Evolutionary conservation across 2,888 invertebrate genomes (phyloP), one percentile per base, ranked within the genome.

Genomic region (Ectemnius continuus): DNA sequence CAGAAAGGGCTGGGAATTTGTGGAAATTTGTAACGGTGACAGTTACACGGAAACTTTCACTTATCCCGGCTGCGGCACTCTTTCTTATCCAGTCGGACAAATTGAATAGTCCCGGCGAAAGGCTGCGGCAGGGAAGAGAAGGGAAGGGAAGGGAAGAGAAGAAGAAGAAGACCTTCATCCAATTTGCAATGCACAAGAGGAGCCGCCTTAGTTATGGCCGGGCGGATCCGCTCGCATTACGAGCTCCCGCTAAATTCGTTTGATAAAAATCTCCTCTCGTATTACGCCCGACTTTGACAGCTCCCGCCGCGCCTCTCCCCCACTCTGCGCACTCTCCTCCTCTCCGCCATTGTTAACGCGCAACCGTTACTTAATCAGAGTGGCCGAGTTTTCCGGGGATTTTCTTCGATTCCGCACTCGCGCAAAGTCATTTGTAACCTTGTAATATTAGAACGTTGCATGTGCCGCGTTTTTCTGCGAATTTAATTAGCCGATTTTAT

Each of bases 161-260:
- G n/a, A n/a, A n/a, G n/a, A n/a, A n/a, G n/a, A n/a, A 70, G 61
- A 78, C 69, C 76, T 78, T 80, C 70, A 79, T 84, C 79, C 83
- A 85, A 84, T 84, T 84, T 84, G 79, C 81, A 79, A 80, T 78
- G 80, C 80, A 84, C 78, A 70, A 66, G 61, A 73, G 73, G 61
- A 73, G 73, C 73, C 62, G 28, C 48, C 56, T 48, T 26, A 57
- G 56, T 45, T 65, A 18, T 61, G 57, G 28, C 45, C 28, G 6
- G 36, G 36, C 36, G 8, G 8, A 36, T 36, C 36, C 36, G 36
- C 20, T 20, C 61, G 46, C 47, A 52, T 61, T 67, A 67, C 48
- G 36, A 36, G 16, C 45, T 36, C 45, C 56, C 61, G 66, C 47
- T 65, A 46, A 56, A 18, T 14, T 52, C 62, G 60, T 67, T 67